Base-by-base conservation (phyloP, 1,140 invertebrate genomes). In the Pseudomyrmex flavicornis region DNA sequence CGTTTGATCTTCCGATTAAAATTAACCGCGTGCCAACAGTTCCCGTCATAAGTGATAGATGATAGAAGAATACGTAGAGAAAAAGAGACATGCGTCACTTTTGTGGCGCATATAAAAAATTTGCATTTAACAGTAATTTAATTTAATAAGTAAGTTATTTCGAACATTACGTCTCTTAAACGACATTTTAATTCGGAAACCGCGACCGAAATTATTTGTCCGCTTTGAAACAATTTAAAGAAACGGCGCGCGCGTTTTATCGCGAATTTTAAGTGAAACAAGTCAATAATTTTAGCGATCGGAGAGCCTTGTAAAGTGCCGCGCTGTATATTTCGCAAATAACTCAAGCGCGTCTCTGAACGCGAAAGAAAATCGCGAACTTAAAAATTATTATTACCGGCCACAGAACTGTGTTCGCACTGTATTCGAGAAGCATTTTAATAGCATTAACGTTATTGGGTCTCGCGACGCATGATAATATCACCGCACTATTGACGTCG, bases 1-100 rank as follows among this genome's bases (percentile, higher is more conserved):
- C 26, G 76, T 79, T 69, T 70, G 52, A 70, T 58, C 52, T 79
- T 15, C 20, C 10, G 15, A n/a, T 70, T 59, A 70, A 69, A 70
- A 76, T 76, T 66, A 52, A 70, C 15, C 13, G 7, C 17, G 8
- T n/a, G 76, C 65, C 35, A 46, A 56, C 12, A 69, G 17, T 58
- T n/a, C 59, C 13, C 20, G 4, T 69, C 15, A 15, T 22, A 58
- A 79, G 48, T 70, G 15, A 61, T 17, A 58, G 22, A 79, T 46
- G 20, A 58, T 79, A 58, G 65, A 48, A 13, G 13, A 56, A 22
- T 7, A 66, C 10, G 0, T 35, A 35, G 35, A 35, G 35, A 35
- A 4, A 35, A 7, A 35, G 35, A 7, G 44, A 59, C 10, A 13
- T 15, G 22, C 22, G 46, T 61, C 35, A 35, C 35, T 48, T 22